Base-by-base conservation (phyloP, 2,888 invertebrate species). In the Scrobipalpa atriplicella region DNA sequence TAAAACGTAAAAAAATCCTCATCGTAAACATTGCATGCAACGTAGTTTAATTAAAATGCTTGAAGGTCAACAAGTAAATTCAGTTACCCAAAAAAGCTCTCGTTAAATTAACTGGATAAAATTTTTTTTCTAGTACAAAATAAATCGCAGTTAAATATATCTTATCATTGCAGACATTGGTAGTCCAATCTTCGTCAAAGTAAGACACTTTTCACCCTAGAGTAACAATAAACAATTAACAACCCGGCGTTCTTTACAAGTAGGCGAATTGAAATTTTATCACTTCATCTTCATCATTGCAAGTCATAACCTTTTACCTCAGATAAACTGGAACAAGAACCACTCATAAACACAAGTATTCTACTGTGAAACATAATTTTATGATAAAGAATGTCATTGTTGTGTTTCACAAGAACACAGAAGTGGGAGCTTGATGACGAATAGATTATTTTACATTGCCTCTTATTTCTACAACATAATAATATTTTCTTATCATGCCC, bases 341-440 rank as follows among this genome's bases (percentile, higher is more conserved):
- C n/a, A 16, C 6, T 58, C 56, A 36, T 36, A 13, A 29, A 38
- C 29, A 58, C 58, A 58, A 58, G 58, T 58, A 58, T 16, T 16
- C 58, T 38, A 58, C 58, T 16, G 58, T 38, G 18, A n/a, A 29
- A 67, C 60, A 64, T 64, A 67, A 64, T 51, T 66, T 65, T 56
- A 65, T 67, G 69, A 69, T 68, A 60, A 63, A 58, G 64, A 54
- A 51, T 62, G 64, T 66, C 72, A 77, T 77, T 78, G 78, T 77
- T 65, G 73, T 5, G 16, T 1, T 38, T 58, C 58, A 8, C 58
- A 38, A 36, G 58, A 58, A 29, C 29, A 29, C 29, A 29, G 29
- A 58, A 38, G 36, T 58, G 8, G 9, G 29, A 38, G 8, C 9
- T 3, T 38, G 13, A 13, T 47, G 47, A 47, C 47, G n/a, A 47